A percentile compares a stretch with the other conserved stretches of the same genome.
Conservation (phyloP, 2,888 invertebrate genomes). For the Drosophila picticornis region DNA sequence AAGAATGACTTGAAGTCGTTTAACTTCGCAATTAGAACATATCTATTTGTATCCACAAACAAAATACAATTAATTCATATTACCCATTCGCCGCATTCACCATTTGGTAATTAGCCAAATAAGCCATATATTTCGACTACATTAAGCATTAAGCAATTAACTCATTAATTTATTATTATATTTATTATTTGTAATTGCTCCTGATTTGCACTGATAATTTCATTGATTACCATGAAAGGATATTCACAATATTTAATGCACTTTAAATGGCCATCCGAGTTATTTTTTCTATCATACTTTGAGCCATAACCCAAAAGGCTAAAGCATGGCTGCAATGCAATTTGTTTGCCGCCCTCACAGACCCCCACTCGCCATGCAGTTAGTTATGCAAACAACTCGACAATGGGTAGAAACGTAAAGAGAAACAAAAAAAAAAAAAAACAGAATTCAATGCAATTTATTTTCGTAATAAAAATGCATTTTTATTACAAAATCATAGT, state of each 20-base stretch:
- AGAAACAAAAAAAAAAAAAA: constrained; percentile 24
- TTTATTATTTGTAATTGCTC: constrained; percentile 8
- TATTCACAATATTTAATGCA: constrained; percentile 13
- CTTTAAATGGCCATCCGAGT: constrained; percentile 24
- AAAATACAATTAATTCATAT: constrained; percentile 43
- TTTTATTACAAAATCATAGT: constrained; percentile 79
- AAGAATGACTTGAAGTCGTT: constrained; percentile 14
- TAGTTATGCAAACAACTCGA: constrained; percentile 49
- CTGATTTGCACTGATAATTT: constrained; percentile 6
- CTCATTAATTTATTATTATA: constrained; percentile 42
- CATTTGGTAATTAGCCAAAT: constrained; percentile 46
- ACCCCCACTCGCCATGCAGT: not conserved
- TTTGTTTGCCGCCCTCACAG: not conserved
- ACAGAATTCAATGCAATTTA: constrained; percentile 71
- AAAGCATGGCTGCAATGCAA: not conserved
- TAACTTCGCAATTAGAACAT: constrained; percentile 5
- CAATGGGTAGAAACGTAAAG: constrained; percentile 24
- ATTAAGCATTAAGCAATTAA: constrained; percentile 54
- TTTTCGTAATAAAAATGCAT: constrained; percentile 72
- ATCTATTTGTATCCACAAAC: not conserved
- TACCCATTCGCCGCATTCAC: constrained; percentile 44
- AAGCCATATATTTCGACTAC: constrained; percentile 48
- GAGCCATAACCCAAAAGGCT: not conserved
- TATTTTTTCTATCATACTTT: constrained; percentile 2
- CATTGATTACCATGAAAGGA: constrained; percentile 6